Conservation (phyloP, 2,797 vertebrate species). For the Salmo trutta region DNA sequence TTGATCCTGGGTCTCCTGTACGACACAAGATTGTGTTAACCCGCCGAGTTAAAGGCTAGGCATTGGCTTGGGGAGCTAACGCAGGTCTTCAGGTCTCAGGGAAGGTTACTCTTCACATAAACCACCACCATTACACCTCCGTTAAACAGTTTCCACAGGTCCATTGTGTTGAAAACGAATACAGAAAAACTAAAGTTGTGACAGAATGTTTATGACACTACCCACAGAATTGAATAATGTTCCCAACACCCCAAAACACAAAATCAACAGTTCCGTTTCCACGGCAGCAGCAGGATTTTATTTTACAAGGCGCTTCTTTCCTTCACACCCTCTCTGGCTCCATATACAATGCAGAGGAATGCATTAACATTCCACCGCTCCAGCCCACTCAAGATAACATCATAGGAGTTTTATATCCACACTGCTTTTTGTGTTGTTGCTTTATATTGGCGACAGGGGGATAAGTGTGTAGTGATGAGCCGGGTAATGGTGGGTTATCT, state of each 20-base stretch:
- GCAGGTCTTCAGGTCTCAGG: neutral
- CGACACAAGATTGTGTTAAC: neutral
- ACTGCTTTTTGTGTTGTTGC: constrained; percentile 6
- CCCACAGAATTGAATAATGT: neutral
- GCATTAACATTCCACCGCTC: constrained; percentile 34
- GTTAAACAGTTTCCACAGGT: neutral
- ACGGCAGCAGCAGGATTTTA: constrained; percentile 30
- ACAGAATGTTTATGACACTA: neutral
- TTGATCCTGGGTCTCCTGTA: neutral
- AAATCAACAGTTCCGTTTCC: constrained; percentile 50
- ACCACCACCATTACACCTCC: too few relatives aligned
- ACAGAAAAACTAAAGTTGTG: neutral
- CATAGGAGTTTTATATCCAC: constrained; percentile 38
- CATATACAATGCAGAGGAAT: constrained; percentile 16
- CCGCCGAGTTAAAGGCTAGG: neutral
- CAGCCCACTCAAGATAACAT: constrained; percentile 53
- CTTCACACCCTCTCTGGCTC: neutral
- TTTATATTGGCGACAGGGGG: constrained; percentile 9
- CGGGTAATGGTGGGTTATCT: constrained; percentile 21
- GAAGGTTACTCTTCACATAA: neutral
- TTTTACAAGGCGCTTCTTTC: constrained; percentile 29
- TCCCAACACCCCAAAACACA: constrained; percentile 1
- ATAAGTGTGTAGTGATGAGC: constrained; percentile 19
- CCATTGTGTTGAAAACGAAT: neutral
- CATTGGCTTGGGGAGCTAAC: neutral